Conservation (phyloP, 2,888 invertebrate genomes). For the Biston betularia region DNA sequence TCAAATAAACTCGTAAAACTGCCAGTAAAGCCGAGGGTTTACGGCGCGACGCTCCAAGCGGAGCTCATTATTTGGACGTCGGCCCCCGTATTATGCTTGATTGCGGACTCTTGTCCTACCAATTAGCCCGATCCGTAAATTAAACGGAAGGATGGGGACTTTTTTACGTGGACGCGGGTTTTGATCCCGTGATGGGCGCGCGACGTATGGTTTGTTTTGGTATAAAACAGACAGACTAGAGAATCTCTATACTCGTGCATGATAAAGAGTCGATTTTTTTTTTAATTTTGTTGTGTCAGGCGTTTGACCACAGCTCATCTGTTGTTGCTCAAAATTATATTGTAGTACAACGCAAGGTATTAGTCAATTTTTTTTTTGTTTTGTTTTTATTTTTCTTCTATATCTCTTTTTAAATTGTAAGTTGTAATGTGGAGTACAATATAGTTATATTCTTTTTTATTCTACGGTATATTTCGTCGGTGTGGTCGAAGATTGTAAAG, state of each 20-base stretch:
- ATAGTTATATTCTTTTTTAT: too few species aligned
- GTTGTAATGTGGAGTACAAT: too few species aligned
- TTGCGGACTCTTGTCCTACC: constrained; percentile 59
- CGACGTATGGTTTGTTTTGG: constrained; percentile 22
- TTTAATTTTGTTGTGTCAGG: too few species aligned
- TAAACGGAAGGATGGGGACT: constrained; percentile 53
- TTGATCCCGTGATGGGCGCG: constrained; percentile 19
- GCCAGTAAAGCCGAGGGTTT: constrained; percentile 60
- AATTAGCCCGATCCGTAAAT: constrained; percentile 63
- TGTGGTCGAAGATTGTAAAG: too few species aligned
- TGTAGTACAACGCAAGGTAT: too few species aligned
- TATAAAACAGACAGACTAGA: constrained; percentile 13
- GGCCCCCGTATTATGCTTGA: constrained; percentile 57
- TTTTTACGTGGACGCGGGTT: constrained; percentile 44
- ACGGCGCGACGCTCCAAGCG: constrained; percentile 55
- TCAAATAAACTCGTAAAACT: constrained; percentile 66
- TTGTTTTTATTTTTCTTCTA: too few species aligned
- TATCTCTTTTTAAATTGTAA: too few species aligned
- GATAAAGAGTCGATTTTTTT: not conserved
- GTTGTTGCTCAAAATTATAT: too few species aligned
- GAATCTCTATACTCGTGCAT: not conserved
- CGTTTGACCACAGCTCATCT: too few species aligned
- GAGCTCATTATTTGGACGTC: constrained; percentile 63
- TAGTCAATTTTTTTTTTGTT: too few species aligned
- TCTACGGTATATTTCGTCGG: too few species aligned